Evolutionary conservation across 2,888 invertebrate genomes (phyloP), one percentile per base, ranked within the genome.

Genomic region (Nymphalis urticae): DNA sequence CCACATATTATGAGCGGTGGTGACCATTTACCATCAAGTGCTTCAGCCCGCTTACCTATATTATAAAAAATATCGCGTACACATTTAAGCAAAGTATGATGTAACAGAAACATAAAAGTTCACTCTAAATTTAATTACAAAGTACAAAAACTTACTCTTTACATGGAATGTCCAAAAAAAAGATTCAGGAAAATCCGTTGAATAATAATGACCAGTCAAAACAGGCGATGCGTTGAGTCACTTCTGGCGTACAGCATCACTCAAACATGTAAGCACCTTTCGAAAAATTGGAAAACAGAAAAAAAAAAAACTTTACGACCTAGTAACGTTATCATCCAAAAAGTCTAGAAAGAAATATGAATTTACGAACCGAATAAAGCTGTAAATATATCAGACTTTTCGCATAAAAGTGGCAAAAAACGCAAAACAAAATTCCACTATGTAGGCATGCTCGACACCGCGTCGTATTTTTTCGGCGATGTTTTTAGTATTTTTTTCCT

Each of bases 321-420:
- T 58, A 58, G 58, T 58, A 58, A 58, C 58, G 58, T 42, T 58
- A 58, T 42, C 58, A 61, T 47, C 51, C 51, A 61, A 69, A 69
- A 59, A 51, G 62, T 64, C 42, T 21, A 66, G 62, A 69, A 42
- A 62, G 61, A 61, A 48, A 71, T 69, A 69, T 69, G 66, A 71
- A 71, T 69, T 66, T 69, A 69, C 69, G 71, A 62, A 62, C 69
- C 56, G 66, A 59, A 66, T 69, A 69, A 53, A 50, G 71, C 27
- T 64, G 69, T 69, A 69, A 72, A 72, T 72, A 72, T 66, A 72
- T 72, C 72, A 72, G 61, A 61, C 53, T 66, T 66, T 66, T 67
- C 61, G 64, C 58, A 62, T 53, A 69, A 66, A 64, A 69, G 48
- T 58, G 62, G 56, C 27, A 32, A 32, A 36, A 66, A 66, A 66